Conservation (phyloP, 2,888 invertebrate species). For the Lutraria lutraria region DNA sequence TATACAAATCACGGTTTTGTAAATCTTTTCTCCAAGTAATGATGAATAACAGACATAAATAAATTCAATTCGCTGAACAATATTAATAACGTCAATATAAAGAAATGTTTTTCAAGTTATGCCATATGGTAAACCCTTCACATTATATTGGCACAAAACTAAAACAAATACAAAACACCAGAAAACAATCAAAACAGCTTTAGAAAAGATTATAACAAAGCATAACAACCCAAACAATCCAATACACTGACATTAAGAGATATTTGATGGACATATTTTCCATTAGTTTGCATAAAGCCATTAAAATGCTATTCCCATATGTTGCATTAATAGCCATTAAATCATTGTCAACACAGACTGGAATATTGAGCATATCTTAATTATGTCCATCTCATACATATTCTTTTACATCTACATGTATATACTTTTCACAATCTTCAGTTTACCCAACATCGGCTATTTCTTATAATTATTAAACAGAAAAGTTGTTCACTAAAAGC, state of each 20-base stretch:
- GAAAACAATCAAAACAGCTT: conserved; percentile 1
- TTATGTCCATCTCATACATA: neutral
- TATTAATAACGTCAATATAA: too few relatives aligned
- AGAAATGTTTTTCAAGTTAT: too few relatives aligned
- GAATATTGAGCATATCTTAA: neutral
- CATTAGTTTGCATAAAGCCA: neutral
- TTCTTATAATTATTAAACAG: neutral
- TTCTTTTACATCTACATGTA: neutral
- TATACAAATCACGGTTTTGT: too few relatives aligned
- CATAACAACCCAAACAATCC: neutral
- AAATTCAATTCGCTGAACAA: too few relatives aligned
- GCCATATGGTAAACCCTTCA: too few relatives aligned
- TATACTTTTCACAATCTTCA: neutral
- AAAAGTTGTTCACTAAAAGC: neutral
- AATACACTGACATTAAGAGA: neutral
- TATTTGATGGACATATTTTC: neutral
- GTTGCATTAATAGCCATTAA: neutral
- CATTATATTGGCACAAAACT: too few relatives aligned
- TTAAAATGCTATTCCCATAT: neutral
- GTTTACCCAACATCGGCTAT: neutral
- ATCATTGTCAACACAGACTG: neutral
- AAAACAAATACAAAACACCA: neutral
- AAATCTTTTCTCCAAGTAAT: too few relatives aligned
- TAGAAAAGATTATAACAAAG: neutral
- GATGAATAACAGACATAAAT: too few relatives aligned